Conservation (phyloP, 2,113 vertebrate species). For the Carlito syrichta region DNA sequence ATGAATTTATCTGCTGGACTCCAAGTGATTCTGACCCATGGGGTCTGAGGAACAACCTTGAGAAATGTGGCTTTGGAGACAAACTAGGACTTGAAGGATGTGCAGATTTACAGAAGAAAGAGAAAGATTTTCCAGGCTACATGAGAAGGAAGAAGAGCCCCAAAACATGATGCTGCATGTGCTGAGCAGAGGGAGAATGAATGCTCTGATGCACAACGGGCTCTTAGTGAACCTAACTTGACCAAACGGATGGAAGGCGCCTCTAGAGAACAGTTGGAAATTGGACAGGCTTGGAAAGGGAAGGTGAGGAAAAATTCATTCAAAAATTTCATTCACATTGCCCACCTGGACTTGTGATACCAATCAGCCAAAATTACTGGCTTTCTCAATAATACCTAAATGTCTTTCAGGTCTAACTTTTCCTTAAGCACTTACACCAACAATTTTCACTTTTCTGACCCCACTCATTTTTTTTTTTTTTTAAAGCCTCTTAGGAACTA, state of each 20-base stretch:
- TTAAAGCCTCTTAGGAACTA: background rate
- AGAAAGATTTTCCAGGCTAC: background rate
- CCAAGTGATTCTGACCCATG: background rate
- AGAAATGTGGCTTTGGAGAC: background rate
- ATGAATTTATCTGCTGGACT: background rate
- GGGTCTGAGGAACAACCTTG: background rate
- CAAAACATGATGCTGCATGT: background rate
- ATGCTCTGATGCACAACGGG: fast-evolving
- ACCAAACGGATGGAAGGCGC: background rate
- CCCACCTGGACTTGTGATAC: background rate
- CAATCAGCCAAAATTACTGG: background rate
- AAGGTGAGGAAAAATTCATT: too few relatives aligned
- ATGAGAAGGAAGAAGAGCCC: background rate
- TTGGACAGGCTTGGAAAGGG: background rate
- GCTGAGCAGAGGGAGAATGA: background rate
- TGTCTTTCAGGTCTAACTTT: background rate
- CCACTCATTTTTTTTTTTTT: background rate
- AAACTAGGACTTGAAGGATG: background rate
- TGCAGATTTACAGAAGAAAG: background rate
- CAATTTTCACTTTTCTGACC: background rate
- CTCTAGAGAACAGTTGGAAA: background rate
- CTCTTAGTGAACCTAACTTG: background rate
- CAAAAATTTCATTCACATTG: background rate
- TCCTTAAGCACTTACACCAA: background rate
- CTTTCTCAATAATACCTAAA: background rate